A percentile compares a stretch with the other conserved stretches of the same genome.
Conservation (phyloP, 2,113 vertebrate genomes). For the Oreochromis aureus region DNA sequence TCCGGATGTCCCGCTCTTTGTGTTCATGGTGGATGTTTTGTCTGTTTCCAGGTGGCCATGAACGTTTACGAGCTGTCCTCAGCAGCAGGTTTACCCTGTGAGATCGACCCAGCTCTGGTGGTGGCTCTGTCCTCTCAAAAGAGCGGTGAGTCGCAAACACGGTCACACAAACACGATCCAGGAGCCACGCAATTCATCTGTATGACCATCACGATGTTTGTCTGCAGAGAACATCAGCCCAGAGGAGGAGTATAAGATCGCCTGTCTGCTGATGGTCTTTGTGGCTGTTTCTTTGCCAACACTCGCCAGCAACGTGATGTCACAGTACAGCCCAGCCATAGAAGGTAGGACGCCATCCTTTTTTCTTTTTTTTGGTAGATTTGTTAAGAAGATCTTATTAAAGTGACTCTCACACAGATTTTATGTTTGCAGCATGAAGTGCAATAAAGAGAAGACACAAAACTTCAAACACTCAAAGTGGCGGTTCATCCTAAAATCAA, state of each 20-base stretch:
- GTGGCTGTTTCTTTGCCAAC: slow-evolving; percentile 96
- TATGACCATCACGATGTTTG: not conserved
- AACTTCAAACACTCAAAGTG: not conserved
- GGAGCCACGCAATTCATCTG: not conserved
- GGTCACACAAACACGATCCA: too few relatives aligned
- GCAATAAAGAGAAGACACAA: fast-evolving
- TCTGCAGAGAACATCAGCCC: slow-evolving; percentile 94
- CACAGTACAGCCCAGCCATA: slow-evolving; percentile 96
- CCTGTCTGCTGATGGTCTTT: slow-evolving; percentile 98
- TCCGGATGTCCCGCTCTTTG: not conserved
- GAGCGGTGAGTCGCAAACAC: slow-evolving; percentile 75
- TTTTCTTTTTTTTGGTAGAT: too few relatives aligned
- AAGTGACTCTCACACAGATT: not conserved
- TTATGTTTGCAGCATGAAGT: not conserved
- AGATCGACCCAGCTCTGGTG: slow-evolving; percentile 95
- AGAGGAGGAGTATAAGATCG: slow-evolving; percentile 99
- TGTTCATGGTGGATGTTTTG: not conserved
- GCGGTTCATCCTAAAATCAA: not conserved
- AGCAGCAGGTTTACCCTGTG: slow-evolving; percentile 92
- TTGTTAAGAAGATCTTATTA: not conserved
- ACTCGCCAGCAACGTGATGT: slow-evolving; percentile 97
- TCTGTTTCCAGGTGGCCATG: slow-evolving; percentile 87
- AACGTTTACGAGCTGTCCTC: slow-evolving; percentile 98
- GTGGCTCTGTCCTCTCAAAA: slow-evolving; percentile 98
- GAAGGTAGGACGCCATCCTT: slow-evolving; percentile 76